Percentiles rank a stretch among this genome's conserved stretches.
phyloP scores from a whole-genome alignment of 2,113 vertebrate species.

The Ctenomys sociabilis region DNA sequence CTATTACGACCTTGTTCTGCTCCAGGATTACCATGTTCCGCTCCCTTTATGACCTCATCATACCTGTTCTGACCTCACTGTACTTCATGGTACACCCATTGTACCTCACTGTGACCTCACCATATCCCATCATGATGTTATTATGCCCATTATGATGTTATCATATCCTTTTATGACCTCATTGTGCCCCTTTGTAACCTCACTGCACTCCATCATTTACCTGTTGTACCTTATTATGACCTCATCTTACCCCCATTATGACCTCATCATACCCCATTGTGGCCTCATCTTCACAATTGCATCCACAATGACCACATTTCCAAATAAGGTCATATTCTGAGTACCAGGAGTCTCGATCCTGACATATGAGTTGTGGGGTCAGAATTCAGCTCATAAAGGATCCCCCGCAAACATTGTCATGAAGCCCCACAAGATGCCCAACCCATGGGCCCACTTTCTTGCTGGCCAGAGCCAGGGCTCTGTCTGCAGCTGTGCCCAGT shows the following conservation, averaged over 20 bases:
- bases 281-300: not conserved
- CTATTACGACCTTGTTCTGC: not conserved
- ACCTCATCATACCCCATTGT: not conserved
- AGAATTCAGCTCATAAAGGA: rapidly evolving
- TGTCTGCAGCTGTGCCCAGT: rapidly evolving
- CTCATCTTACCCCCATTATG: not conserved
- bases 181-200: not conserved
- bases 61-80: not conserved
- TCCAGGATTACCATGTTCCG: no score
- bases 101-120: not conserved
- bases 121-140: not conserved
- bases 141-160: not conserved
- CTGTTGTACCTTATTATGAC: not conserved
- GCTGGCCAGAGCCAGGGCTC: not conserved
- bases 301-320: not conserved
- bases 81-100: not conserved
- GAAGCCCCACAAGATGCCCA: not conserved
- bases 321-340: not conserved
- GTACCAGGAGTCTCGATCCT: not conserved
- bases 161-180: not conserved
- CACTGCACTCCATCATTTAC: not conserved
- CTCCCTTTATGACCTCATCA: not conserved
- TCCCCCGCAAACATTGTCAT: rapidly evolving
- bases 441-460: no score
- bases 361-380: not conserved